Evolutionary conservation across 2,888 invertebrate species (phyloP).

Genomic region (Apodemia mormo): DNA sequence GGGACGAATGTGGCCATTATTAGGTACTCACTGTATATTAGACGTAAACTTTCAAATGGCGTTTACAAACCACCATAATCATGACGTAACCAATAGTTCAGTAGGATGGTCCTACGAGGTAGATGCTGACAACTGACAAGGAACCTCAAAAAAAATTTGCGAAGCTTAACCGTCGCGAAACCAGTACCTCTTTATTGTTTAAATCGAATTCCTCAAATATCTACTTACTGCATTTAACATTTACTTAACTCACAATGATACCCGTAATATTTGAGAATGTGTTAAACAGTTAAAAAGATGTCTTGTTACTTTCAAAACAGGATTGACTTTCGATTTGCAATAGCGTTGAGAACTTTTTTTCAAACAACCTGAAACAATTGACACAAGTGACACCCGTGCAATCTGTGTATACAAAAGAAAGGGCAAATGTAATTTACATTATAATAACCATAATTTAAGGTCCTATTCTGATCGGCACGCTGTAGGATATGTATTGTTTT

Average conservation of each 20-base stretch:
- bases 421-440: conserved; percentile 38
- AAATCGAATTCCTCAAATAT: conserved; percentile 3
- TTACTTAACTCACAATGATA: not conserved
- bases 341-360: not conserved
- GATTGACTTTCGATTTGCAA: not conserved
- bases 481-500: conserved; percentile 30
- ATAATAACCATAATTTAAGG: conserved; percentile 44
- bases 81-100: no score
- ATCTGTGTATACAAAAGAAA: conserved; percentile 39
- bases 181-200: not conserved
- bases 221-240: conserved; percentile 5
- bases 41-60: no score
- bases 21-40: no score
- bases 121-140: not conserved
- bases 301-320: not conserved
- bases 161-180: not conserved
- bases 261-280: not conserved
- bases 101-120: not conserved
- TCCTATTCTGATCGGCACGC: conserved; percentile 44
- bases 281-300: not conserved
- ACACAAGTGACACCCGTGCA: conserved; percentile 66
- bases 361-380: conserved; percentile 53
- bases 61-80: no score
- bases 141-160: not conserved
- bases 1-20: no score